These are phyloP conservation scores for Lagocephalus sceleratus DNA, from an alignment of 2,797 vertebrate species.

Conservation along the genomic window DNA sequence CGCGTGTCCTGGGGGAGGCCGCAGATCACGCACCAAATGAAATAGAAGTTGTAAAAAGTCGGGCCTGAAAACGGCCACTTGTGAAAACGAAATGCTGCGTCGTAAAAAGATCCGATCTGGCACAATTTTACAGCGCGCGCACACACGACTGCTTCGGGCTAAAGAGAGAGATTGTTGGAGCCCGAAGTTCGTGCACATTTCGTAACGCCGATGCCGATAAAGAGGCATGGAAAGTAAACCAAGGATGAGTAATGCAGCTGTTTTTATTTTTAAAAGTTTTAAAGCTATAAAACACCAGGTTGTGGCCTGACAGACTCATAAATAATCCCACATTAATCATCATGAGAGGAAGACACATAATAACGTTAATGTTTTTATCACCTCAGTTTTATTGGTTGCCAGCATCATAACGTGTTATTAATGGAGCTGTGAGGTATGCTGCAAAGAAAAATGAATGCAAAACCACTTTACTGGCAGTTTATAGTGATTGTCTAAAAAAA, in stretches of 20 bases:
- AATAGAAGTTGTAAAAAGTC: slow-evolving; percentile 34
- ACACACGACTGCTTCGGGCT: background rate
- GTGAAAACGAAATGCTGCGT: background rate
- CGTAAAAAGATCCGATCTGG: slow-evolving; percentile 9
- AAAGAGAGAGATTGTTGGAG: slow-evolving; percentile 7
- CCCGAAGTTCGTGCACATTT: slow-evolving; percentile 23
- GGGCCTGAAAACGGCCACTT: slow-evolving; percentile 5
- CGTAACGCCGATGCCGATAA: slow-evolving; percentile 17
- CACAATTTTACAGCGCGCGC: background rate
- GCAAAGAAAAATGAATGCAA: slow-evolving; percentile 7
- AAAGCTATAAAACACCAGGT: slow-evolving; percentile 45
- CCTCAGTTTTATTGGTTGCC: slow-evolving; percentile 37
- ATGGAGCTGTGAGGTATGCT: slow-evolving; percentile 11
- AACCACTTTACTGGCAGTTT: background rate
- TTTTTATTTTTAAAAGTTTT: slow-evolving; percentile 56
- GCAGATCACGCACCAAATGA: slow-evolving; percentile 44
- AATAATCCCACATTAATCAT: slow-evolving; percentile 56
- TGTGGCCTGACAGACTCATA: slow-evolving; percentile 53
- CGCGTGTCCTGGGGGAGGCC: slow-evolving; percentile 46
- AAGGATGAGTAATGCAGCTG: slow-evolving; percentile 46
- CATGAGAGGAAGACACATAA: slow-evolving; percentile 43
- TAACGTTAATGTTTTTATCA: slow-evolving; percentile 57
- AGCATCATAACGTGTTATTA: slow-evolving; percentile 44
- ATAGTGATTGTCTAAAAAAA: background rate
- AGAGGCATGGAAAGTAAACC: slow-evolving; percentile 24